Base-by-base conservation (phyloP, 2,797 vertebrate species). In the Hypotaenidia philippensis region DNA sequence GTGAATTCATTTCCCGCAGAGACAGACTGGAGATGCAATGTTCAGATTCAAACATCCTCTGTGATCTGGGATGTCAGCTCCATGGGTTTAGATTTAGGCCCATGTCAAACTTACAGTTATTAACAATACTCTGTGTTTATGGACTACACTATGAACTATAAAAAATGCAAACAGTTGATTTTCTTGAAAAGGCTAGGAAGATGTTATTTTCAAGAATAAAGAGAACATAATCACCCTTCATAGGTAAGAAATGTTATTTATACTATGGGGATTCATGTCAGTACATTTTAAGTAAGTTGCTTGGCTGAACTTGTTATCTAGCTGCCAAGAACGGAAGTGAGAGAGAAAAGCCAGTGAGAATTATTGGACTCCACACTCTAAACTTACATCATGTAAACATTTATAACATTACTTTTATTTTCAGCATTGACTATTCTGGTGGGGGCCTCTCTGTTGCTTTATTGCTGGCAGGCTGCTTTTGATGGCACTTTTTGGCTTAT, bases 261-360 rank as follows among this genome's bases (percentile, higher is more conserved):
- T 55, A 63, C 75, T 80, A 2, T 61, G 83, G 83, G 81, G 88
- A 96, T 95, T 96, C 90, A 55, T 87, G 95, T 95, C 95, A 94
- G 90, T 96, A 75, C 93, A 66, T 79, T 95, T 93, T 87, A 94
- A 96, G 94, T 89, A 47, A 96, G 91, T 83, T 96, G 95, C 95
- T 96, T 97, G 96, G 96, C 96, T 96, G 95, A 95, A 94, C 88
- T 96, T 95, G 78, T 90, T 94, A 90, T 91, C 89, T 92, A 63
- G 66, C 94, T 92, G 96, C 96, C 96, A 96, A 93, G 94, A 94
- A 93, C 88, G 90, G 96, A 96, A 96, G 96, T 97, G 96, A 94
- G 87, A 90, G 93, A 93, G 88, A 93, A 92, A 78, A 95, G 88
- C 93, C 75, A 93, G 88, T 71, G 74, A 95, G 95, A 96, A 81